Conservation (phyloP, 2,888 invertebrate genomes). For the Nomada flava region DNA sequence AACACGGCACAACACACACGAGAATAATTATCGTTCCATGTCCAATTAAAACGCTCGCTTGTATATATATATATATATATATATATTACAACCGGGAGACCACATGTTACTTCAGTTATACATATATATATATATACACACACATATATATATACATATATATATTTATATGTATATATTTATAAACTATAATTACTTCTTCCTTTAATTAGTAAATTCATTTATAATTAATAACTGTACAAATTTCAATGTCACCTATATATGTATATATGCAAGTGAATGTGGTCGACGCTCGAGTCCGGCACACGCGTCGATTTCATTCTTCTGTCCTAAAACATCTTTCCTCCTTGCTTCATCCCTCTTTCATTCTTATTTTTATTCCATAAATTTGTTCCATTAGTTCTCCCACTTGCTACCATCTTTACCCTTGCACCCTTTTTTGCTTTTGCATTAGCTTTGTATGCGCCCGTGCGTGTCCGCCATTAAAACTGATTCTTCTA, state of each 20-base stretch:
- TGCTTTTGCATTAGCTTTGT: not conserved
- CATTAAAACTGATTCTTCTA: not conserved
- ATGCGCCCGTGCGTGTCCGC: not conserved
- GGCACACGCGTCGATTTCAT: constrained; percentile 75
- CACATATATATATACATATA: constrained; percentile 1
- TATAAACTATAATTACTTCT: constrained; percentile 76
- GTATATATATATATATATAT: constrained; percentile 45
- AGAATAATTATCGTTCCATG: constrained; percentile 66
- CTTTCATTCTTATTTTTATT: not conserved
- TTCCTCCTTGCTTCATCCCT: not conserved
- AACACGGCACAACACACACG: constrained; percentile 54
- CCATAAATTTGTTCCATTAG: not conserved
- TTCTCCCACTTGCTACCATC: not conserved
- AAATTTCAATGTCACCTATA: constrained; percentile 84
- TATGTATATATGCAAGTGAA: constrained; percentile 77
- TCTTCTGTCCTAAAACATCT: constrained; percentile 58
- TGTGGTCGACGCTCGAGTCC: constrained; percentile 79
- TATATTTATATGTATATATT: constrained; percentile 72
- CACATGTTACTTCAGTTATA: constrained; percentile 70
- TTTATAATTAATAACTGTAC: constrained; percentile 84
- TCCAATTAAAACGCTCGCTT: constrained; percentile 70
- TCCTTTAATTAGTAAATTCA: constrained; percentile 83
- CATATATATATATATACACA: constrained; percentile 70
- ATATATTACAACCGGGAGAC: constrained; percentile 73
- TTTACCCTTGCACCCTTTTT: not conserved